Conservation (phyloP, 2,888 invertebrate species). For the Notodonta dromedarius region DNA sequence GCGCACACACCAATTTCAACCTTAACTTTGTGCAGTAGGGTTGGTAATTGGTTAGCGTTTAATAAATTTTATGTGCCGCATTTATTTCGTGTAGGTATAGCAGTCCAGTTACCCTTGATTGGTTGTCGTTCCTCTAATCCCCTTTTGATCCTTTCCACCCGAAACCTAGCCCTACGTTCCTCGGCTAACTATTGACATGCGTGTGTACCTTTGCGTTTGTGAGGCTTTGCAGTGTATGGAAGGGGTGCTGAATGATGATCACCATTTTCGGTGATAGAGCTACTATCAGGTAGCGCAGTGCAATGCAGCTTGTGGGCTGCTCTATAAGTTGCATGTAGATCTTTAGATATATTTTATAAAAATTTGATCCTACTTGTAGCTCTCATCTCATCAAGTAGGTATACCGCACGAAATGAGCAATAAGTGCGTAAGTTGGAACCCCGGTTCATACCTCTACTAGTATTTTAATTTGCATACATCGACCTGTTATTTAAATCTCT, state of each 20-base stretch:
- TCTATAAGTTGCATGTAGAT: too few relatives aligned
- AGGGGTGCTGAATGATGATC: conserved; percentile 5
- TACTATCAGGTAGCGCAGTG: too few relatives aligned
- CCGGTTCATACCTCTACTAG: too few relatives aligned
- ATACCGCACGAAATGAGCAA: too few relatives aligned
- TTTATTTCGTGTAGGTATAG: conserved; percentile 84
- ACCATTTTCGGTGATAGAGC: background rate
- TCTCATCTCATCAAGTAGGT: too few relatives aligned
- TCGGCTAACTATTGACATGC: conserved; percentile 82
- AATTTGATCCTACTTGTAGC: too few relatives aligned
- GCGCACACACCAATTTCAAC: conserved; percentile 45
- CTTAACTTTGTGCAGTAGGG: conserved; percentile 44
- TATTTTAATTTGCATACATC: too few relatives aligned
- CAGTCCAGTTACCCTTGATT: conserved; percentile 87
- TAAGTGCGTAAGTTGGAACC: too few relatives aligned
- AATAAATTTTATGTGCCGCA: conserved; percentile 81
- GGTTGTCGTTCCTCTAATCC: conserved; percentile 89
- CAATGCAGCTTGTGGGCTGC: too few relatives aligned
- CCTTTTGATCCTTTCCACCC: conserved; percentile 87
- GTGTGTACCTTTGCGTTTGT: conserved; percentile 69
- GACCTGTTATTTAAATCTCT: too few relatives aligned
- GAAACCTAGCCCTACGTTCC: conserved; percentile 81
- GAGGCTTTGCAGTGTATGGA: conserved; percentile 25
- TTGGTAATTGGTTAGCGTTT: conserved; percentile 36
- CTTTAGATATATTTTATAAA: too few relatives aligned